phyloP scores from a whole-genome alignment of 92 coral and sea anemone species.

The Actinostola sp. region DNA sequence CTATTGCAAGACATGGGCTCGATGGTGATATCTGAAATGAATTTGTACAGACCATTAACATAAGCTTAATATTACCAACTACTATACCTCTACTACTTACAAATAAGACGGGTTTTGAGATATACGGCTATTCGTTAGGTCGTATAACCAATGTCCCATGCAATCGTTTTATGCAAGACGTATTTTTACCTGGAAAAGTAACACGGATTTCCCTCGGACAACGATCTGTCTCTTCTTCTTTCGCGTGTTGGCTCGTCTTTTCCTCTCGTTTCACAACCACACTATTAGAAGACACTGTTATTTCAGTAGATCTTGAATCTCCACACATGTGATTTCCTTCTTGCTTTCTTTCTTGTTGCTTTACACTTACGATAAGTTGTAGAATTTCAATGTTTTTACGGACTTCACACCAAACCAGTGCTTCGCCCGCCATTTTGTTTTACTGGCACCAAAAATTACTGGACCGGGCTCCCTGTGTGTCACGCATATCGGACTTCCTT shows the following conservation, averaged over 20 bases:
- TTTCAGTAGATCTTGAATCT: neutral
- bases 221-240: neutral
- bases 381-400: slow-evolving; percentile 58
- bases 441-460: neutral
- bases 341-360: neutral
- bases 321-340: neutral
- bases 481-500: slow-evolving; percentile 9
- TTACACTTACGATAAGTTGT: slow-evolving; percentile 41
- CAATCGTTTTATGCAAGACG: no score
- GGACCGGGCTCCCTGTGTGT: slow-evolving; percentile 40
- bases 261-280: slow-evolving; percentile 7
- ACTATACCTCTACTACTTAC: no score
- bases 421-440: slow-evolving; percentile 67
- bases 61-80: no score
- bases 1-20: slow-evolving; percentile 59
- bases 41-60: no score
- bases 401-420: slow-evolving; percentile 65
- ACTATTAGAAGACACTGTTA: slow-evolving; percentile 2
- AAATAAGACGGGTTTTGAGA: no score
- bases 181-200: slow-evolving; percentile 26
- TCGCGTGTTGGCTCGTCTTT: neutral
- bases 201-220: neutral
- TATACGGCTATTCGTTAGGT: no score
- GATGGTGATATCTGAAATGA: slow-evolving; percentile 31
- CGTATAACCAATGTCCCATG: no score